Evolutionary conservation across 2,797 vertebrate genomes (phyloP).

Genomic region (Lepus oiostolus): DNA sequence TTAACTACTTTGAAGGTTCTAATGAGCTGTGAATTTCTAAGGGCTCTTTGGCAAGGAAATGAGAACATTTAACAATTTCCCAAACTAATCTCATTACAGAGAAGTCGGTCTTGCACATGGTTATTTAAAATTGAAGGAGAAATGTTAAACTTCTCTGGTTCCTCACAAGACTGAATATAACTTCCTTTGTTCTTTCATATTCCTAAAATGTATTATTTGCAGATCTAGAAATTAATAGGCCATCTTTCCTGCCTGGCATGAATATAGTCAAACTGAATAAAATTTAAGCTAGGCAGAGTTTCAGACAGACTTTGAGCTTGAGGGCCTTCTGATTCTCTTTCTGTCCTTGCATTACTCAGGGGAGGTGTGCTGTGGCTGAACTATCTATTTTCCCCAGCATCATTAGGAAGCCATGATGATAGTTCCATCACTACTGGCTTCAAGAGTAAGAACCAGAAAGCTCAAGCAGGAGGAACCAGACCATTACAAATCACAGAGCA

Average conservation of each 20-base stretch:
- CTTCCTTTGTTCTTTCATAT: slow-evolving; percentile 51
- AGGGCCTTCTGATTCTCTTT: not conserved
- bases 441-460: not conserved
- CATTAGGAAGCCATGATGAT: not conserved
- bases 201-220: slow-evolving; percentile 39
- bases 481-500: not conserved
- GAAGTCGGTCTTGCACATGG: slow-evolving; percentile 66
- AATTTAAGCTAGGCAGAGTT: not conserved
- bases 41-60: slow-evolving; percentile 82
- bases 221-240: not conserved
- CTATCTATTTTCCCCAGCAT: not conserved
- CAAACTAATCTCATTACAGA: slow-evolving; percentile 77
- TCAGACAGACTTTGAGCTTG: not conserved
- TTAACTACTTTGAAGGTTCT: slow-evolving; percentile 86
- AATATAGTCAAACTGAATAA: not conserved
- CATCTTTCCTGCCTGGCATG: not conserved
- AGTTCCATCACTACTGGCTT: not conserved
- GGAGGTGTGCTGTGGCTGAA: not conserved
- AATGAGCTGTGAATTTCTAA: slow-evolving; percentile 87
- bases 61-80: slow-evolving; percentile 82
- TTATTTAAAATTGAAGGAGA: slow-evolving; percentile 76
- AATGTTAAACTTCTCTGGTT: slow-evolving; percentile 42
- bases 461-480: not conserved
- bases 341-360: not conserved
- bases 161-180: not conserved